phyloP scores from a whole-genome alignment of 2,797 vertebrate genomes.

The Neosalanx taihuensis region DNA sequence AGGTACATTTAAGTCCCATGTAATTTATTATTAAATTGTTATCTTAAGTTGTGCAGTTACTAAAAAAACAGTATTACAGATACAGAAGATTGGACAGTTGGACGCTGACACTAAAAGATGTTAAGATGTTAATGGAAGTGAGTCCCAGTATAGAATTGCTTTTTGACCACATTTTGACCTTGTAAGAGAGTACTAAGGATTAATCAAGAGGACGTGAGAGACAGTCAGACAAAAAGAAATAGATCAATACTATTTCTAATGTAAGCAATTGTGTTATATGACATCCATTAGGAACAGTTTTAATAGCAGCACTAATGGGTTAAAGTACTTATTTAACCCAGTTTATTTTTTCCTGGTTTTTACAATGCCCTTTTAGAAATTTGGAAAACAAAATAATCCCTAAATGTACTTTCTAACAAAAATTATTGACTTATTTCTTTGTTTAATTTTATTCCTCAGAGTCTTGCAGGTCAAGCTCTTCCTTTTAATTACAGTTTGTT shows the following conservation, averaged over 20 bases:
- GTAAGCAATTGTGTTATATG: not conserved
- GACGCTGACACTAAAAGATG: not conserved
- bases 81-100: conserved; percentile 31
- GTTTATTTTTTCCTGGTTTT: not conserved
- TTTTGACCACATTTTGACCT: no score
- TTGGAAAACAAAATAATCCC: not conserved
- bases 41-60: conserved; percentile 22
- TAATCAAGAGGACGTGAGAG: no score
- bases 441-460: conserved; percentile 50
- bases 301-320: no score
- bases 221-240: not conserved
- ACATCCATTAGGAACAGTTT: not conserved
- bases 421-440: conserved; percentile 13
- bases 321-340: no score
- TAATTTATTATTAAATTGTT: not conserved
- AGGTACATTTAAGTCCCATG: not conserved
- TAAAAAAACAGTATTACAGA: conserved; percentile 67
- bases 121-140: not conserved
- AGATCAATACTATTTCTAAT: not conserved
- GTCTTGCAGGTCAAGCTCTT: conserved; percentile 76
- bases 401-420: not conserved
- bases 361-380: not conserved
- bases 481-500: conserved; percentile 49
- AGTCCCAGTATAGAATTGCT: not conserved
- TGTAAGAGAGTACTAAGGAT: no score